A percentile compares a stretch with the other conserved stretches of the same genome.
Evolutionary conservation across 1,140 invertebrate genomes (phyloP).

Genomic region (Hydropsyche tenuis): DNA sequence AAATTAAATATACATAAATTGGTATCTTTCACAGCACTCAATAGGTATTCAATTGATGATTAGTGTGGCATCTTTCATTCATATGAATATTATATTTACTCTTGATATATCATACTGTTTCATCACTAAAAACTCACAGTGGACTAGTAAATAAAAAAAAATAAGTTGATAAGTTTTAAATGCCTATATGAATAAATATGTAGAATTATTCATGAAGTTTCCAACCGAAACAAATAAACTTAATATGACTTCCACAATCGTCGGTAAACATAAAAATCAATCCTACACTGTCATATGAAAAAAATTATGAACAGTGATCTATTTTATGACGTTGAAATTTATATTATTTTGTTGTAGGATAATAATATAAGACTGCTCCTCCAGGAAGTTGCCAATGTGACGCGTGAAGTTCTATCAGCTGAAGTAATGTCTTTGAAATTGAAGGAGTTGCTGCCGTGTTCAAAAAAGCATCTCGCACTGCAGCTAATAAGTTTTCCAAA

Average conservation of each 20-base stretch:
- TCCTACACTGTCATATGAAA: too few relatives aligned
- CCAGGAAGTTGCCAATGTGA: constrained; percentile 88
- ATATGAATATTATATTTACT: too few relatives aligned
- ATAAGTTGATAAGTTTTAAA: too few relatives aligned
- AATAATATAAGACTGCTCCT: constrained; percentile 88
- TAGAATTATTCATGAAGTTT: too few relatives aligned
- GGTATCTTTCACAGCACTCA: constrained; percentile 6
- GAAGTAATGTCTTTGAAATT: constrained; percentile 81
- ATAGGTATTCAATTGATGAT: neutral
- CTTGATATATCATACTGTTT: neutral
- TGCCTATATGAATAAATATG: too few relatives aligned
- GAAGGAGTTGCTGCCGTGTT: constrained; percentile 69
- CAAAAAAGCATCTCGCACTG: constrained; percentile 85
- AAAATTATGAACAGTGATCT: neutral
- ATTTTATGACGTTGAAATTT: neutral
- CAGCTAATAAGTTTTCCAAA: constrained; percentile 75
- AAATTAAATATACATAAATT: neutral
- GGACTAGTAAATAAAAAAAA: too few relatives aligned
- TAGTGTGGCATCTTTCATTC: neutral
- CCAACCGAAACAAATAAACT: too few relatives aligned
- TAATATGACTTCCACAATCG: too few relatives aligned
- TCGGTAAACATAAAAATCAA: too few relatives aligned
- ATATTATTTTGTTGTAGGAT: constrained; percentile 70
- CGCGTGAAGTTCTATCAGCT: constrained; percentile 87
- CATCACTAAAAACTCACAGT: neutral